phyloP scores from a whole-genome alignment of 2,888 invertebrate genomes.

The Diogma glabrata region DNA sequence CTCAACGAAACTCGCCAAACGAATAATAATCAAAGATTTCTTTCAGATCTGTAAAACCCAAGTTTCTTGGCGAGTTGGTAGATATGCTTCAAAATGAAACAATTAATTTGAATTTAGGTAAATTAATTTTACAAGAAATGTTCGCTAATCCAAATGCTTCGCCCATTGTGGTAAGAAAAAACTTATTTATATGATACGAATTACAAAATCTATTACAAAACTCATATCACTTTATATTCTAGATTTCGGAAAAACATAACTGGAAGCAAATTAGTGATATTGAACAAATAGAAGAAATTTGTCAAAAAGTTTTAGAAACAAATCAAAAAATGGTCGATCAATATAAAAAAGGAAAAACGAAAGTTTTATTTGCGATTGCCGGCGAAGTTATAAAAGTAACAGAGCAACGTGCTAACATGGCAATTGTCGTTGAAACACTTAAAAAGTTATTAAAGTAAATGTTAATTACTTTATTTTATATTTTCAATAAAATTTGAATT shows the following conservation, averaged over 20 bases:
- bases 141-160: slow-evolving; percentile 32
- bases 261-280: slow-evolving; percentile 53
- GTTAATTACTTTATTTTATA: neutral
- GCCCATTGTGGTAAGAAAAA: slow-evolving; percentile 32
- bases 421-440: slow-evolving; percentile 45
- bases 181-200: slow-evolving; percentile 23
- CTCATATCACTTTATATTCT: slow-evolving; percentile 28
- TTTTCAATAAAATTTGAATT: too few species aligned
- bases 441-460: slow-evolving; percentile 45
- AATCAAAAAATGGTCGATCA: slow-evolving; percentile 54
- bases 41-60: slow-evolving; percentile 39
- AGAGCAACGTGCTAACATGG: slow-evolving; percentile 56
- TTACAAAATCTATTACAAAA: slow-evolving; percentile 26
- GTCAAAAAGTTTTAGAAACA: slow-evolving; percentile 46
- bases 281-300: slow-evolving; percentile 45
- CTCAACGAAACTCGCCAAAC: too few species aligned
- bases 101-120: slow-evolving; percentile 51
- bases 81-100: slow-evolving; percentile 45
- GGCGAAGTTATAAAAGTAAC: slow-evolving; percentile 48
- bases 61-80: slow-evolving; percentile 48
- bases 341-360: slow-evolving; percentile 57
- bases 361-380: slow-evolving; percentile 53
- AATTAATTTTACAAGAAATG: slow-evolving; percentile 40
- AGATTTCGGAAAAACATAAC: slow-evolving; percentile 49
- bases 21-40: too few species aligned